phyloP scores from a whole-genome alignment of 2,113 vertebrate genomes.

The Ploceus nigricollis region DNA sequence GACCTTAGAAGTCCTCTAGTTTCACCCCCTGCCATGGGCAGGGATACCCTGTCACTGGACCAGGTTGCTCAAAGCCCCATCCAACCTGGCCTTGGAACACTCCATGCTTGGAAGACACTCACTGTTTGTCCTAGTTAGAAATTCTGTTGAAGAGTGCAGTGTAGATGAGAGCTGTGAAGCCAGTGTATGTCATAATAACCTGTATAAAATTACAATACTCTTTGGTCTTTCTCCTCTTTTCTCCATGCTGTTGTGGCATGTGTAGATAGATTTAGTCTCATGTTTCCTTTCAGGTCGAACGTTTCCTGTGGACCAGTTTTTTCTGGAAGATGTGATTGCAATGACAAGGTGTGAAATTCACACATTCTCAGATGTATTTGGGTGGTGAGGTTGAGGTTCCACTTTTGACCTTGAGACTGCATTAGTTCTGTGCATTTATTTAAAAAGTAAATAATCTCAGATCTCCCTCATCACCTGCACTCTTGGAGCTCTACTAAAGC shows the following conservation, averaged over 20 bases:
- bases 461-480: background rate
- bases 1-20: background rate
- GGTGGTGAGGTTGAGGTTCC: background rate
- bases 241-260: background rate
- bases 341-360: slow-evolving; percentile 80
- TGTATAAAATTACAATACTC: background rate
- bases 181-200: background rate
- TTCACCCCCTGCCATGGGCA: background rate
- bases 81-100: background rate
- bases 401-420: background rate
- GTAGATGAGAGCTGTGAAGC: background rate
- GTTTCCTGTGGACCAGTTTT: slow-evolving; percentile 94
- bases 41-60: background rate
- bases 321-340: slow-evolving; percentile 91
- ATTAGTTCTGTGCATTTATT: background rate
- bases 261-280: background rate
- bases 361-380: background rate
- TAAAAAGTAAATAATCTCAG: background rate
- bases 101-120: background rate
- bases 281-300: slow-evolving; percentile 79
- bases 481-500: background rate
- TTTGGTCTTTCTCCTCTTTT: background rate
- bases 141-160: background rate
- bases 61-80: background rate
- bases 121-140: background rate